phyloP scores from a whole-genome alignment of 2,113 vertebrate species.

The Candoia aspera region DNA sequence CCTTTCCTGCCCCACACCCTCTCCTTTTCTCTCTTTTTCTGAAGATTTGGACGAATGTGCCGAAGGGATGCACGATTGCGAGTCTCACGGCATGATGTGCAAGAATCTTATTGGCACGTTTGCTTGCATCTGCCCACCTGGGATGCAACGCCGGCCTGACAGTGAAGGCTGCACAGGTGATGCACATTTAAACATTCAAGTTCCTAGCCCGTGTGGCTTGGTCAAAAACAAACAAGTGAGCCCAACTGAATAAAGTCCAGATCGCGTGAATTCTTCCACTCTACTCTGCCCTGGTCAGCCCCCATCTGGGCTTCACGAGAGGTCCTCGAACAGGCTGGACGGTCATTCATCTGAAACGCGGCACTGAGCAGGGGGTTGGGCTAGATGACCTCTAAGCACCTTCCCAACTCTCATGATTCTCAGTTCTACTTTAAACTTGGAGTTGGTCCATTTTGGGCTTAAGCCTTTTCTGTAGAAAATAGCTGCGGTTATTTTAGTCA shows the following conservation, averaged over 20 bases:
- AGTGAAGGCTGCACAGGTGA: conserved; percentile 92
- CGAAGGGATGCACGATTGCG: conserved; percentile 86
- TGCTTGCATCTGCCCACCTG: conserved; percentile 87
- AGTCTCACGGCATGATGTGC: conserved; percentile 87
- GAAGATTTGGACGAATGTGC: conserved; percentile 91
- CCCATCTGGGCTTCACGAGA: too few species aligned
- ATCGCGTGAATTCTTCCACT: neutral
- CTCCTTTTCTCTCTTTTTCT: neutral
- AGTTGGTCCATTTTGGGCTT: neutral
- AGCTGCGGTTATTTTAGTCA: too few species aligned
- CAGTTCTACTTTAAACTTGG: neutral
- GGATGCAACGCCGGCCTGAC: conserved; percentile 83
- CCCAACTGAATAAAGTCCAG: neutral
- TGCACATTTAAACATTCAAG: neutral
- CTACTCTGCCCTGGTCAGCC: neutral
- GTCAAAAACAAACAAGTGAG: accelerated
- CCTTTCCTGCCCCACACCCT: neutral
- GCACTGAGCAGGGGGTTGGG: neutral
- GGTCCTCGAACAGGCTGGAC: neutral
- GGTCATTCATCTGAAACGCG: neutral
- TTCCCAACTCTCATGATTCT: neutral
- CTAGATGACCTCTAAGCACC: neutral
- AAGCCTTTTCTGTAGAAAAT: neutral
- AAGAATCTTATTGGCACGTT: conserved; percentile 95
- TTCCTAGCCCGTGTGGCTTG: neutral